These are phyloP conservation scores for Trichoplusia ni DNA, from an alignment of 1,140 invertebrate species.

Conservation along the genomic window DNA sequence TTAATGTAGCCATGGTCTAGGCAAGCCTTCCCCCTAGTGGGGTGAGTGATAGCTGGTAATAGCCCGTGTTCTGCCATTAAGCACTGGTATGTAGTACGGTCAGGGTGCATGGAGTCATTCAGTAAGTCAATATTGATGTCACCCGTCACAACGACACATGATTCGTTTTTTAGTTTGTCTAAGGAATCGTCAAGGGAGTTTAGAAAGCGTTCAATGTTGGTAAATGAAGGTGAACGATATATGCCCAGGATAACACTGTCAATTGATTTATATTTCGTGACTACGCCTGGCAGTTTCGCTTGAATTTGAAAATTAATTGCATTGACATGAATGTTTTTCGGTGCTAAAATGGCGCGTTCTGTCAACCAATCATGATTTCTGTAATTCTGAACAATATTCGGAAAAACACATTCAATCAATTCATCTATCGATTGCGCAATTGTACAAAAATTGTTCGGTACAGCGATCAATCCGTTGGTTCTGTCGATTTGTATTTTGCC, in stretches of 20 bases:
- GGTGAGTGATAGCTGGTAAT: not conserved
- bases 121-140: not conserved
- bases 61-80: not conserved
- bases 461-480: too few relatives aligned
- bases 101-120: not conserved
- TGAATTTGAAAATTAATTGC: too few relatives aligned
- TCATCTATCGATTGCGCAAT: too few relatives aligned
- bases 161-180: not conserved
- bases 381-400: too few relatives aligned
- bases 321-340: too few relatives aligned
- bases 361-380: too few relatives aligned
- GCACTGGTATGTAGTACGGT: not conserved
- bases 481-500: too few relatives aligned
- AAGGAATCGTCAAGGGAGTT: not conserved
- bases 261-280: too few relatives aligned
- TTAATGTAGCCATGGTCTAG: not conserved
- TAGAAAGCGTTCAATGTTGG: not conserved
- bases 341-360: too few relatives aligned
- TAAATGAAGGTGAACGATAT: not conserved
- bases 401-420: too few relatives aligned
- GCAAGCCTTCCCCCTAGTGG: not conserved
- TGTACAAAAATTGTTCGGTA: too few relatives aligned
- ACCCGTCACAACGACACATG: not conserved
- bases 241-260: not conserved
- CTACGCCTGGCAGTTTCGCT: too few relatives aligned